These are phyloP conservation scores for Catharus ustulatus DNA, from an alignment of 2,797 vertebrate species.

Conservation along the genomic window DNA sequence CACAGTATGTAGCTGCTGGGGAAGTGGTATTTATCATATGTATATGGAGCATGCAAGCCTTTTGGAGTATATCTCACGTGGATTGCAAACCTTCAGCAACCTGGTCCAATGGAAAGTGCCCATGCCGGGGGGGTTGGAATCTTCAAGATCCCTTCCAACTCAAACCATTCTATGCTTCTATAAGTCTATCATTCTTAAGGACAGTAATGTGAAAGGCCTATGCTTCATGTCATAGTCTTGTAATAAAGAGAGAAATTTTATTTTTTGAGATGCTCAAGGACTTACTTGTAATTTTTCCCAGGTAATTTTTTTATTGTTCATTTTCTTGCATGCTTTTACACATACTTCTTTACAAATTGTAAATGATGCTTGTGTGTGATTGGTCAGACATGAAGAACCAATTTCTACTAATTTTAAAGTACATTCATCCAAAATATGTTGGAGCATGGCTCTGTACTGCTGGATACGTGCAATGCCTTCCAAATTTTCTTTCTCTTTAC, in stretches of 20 bases:
- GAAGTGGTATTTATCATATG: neutral
- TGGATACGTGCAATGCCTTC: neutral
- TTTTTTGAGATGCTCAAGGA: neutral
- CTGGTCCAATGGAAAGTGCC: neutral
- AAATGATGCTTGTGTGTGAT: neutral
- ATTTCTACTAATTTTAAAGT: neutral
- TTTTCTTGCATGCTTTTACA: neutral
- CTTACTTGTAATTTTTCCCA: neutral
- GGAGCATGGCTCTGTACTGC: neutral
- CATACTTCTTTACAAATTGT: neutral
- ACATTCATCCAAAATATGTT: neutral
- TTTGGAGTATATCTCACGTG: neutral
- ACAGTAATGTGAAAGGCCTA: neutral
- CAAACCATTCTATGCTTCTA: neutral
- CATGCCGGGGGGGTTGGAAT: rapidly evolving
- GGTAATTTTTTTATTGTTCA: neutral
- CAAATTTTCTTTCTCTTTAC: neutral
- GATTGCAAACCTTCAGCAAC: neutral
- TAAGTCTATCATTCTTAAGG: neutral
- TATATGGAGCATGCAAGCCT: neutral
- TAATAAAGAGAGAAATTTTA: neutral
- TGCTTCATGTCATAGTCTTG: neutral
- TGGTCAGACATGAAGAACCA: neutral
- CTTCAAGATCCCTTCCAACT: neutral
- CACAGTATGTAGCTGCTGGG: neutral